Evolutionary conservation across 1,140 invertebrate genomes (phyloP).

Genomic region (Procambarus clarkii): DNA sequence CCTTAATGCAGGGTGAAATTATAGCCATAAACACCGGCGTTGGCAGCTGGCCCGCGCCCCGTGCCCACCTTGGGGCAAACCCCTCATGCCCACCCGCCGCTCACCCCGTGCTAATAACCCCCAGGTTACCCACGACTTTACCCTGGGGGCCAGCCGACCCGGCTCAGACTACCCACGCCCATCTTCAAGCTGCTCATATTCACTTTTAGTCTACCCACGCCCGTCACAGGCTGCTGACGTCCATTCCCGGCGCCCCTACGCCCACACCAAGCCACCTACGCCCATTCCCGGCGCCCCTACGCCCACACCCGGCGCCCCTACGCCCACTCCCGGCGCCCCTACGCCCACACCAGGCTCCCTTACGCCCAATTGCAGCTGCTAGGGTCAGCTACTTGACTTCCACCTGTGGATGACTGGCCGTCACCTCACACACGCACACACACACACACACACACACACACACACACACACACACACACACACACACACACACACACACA

Average conservation of each 20-base stretch:
- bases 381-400: too few relatives aligned
- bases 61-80: background rate
- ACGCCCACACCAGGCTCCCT: background rate
- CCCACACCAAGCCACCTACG: too few relatives aligned
- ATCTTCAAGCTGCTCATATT: background rate
- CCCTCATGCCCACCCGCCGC: background rate
- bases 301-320: background rate
- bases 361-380: background rate
- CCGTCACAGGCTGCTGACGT: background rate
- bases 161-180: background rate
- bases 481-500: too few relatives aligned
- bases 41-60: slow-evolving; percentile 16
- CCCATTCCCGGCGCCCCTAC: too few relatives aligned
- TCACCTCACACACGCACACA: too few relatives aligned
- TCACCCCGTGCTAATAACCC: background rate
- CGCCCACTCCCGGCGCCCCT: background rate
- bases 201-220: background rate
- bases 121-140: background rate
- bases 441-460: too few relatives aligned
- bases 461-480: too few relatives aligned
- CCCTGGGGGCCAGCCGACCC: background rate
- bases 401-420: too few relatives aligned
- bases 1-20: slow-evolving; percentile 54
- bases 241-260: background rate
- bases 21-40: slow-evolving; percentile 8